Percentiles rank a stretch among this genome's conserved stretches.
These are phyloP conservation scores for Lepidocolaptes lacrymiger DNA, from an alignment of 2,797 vertebrate genomes.

Conservation along the genomic window DNA sequence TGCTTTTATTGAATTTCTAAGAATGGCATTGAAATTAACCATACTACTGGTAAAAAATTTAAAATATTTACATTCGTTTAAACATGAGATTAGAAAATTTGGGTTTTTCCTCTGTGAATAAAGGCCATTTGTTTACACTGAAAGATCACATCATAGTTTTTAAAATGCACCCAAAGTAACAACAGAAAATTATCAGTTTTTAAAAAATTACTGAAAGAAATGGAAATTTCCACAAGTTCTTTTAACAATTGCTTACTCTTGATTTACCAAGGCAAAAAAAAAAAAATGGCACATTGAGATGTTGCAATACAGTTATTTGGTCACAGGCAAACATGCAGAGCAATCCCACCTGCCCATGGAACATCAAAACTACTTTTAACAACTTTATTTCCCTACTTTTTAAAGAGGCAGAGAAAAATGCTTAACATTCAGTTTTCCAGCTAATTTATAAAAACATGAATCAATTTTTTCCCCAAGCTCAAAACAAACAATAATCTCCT, in stretches of 20 bases:
- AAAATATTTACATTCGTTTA: neutral
- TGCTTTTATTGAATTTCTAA: neutral
- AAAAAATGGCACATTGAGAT: neutral
- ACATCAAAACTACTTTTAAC: neutral
- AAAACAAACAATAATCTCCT: neutral
- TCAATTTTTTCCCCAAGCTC: neutral
- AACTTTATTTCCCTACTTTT: neutral
- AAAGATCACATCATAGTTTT: neutral
- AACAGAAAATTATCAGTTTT: neutral
- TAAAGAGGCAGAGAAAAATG: neutral
- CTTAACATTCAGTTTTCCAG: neutral
- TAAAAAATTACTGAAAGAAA: neutral
- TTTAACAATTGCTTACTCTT: neutral
- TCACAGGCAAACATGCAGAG: neutral
- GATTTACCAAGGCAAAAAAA: neutral
- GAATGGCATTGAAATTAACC: neutral
- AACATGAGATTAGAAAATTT: neutral
- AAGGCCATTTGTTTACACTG: neutral
- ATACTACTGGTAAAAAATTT: neutral
- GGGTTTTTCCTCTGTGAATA: neutral
- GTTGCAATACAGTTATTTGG: neutral
- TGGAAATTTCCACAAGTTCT: neutral
- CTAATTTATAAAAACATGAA: neutral
- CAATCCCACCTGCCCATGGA: neutral
- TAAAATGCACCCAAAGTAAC: neutral